Evolutionary conservation across 2,888 invertebrate genomes (phyloP).

Genomic region (Drosophila greeni): DNA sequence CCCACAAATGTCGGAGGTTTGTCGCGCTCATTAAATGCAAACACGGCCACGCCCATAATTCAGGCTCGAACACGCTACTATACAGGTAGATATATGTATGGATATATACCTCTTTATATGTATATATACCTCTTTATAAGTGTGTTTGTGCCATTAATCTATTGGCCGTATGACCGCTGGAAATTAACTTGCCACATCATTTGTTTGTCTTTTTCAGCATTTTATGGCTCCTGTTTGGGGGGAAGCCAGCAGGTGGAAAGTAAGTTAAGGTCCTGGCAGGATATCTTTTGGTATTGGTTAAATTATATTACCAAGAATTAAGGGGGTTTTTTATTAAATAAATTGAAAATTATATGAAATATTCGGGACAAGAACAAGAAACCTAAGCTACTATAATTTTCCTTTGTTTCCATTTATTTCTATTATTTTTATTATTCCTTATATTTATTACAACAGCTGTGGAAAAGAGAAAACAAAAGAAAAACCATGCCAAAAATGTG

Average conservation of each 20-base stretch:
- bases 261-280: neutral
- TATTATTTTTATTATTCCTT: conserved; percentile 22
- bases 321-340: neutral
- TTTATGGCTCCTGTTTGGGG: conserved; percentile 23
- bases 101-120: too few species aligned
- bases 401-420: conserved; percentile 12
- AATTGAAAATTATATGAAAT: neutral
- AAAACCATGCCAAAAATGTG: conserved; percentile 53
- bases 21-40: conserved; percentile 66
- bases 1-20: conserved; percentile 65
- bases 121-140: neutral
- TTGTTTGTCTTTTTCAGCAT: conserved; percentile 39
- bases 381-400: neutral
- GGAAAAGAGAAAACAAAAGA: conserved; percentile 40
- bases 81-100: neutral
- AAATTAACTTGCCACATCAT: conserved; percentile 73
- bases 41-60: conserved; percentile 37
- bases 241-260: conserved; percentile 38
- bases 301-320: too few species aligned
- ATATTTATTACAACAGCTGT: conserved; percentile 64
- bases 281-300: too few species aligned
- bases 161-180: conserved; percentile 53
- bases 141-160: conserved; percentile 60
- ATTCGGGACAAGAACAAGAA: neutral
- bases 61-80: conserved; percentile 1